Conservation (phyloP, 2,797 vertebrate species). For the Eidolon dupreanum region DNA sequence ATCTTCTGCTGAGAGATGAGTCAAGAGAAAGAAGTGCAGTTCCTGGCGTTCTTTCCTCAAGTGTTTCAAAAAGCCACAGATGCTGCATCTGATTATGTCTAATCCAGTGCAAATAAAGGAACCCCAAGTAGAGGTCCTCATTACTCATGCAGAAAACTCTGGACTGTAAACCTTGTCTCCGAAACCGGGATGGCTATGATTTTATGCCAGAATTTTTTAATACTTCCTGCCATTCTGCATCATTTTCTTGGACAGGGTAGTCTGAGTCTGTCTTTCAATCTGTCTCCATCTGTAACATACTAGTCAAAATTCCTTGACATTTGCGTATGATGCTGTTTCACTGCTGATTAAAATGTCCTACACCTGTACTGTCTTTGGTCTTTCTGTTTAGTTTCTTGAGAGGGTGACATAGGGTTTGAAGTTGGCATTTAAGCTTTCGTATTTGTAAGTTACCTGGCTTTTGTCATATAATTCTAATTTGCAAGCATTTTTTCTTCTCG, state of each 20-base stretch:
- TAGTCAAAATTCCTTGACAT: slow-evolving; percentile 75
- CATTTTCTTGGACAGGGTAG: slow-evolving; percentile 71
- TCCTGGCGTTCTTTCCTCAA: not conserved
- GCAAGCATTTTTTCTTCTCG: not conserved
- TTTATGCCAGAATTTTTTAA: slow-evolving; percentile 66
- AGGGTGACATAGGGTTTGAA: not conserved
- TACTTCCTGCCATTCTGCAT: slow-evolving; percentile 64
- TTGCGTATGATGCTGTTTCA: slow-evolving; percentile 51
- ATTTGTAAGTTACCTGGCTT: not conserved
- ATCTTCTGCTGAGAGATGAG: not conserved
- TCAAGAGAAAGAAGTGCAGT: not conserved
- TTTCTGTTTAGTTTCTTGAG: not conserved
- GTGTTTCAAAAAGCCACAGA: slow-evolving; percentile 4
- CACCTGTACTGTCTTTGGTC: not conserved
- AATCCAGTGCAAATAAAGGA: slow-evolving; percentile 42
- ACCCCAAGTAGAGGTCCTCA: not conserved
- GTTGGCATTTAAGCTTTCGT: not conserved
- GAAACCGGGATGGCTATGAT: slow-evolving; percentile 57
- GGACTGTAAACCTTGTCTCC: slow-evolving; percentile 55
- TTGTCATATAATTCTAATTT: not conserved
- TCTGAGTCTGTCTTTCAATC: slow-evolving; percentile 68
- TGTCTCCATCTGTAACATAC: slow-evolving; percentile 67
- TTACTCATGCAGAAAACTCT: slow-evolving; percentile 61
- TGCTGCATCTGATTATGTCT: slow-evolving; percentile 52
- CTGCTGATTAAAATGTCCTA: slow-evolving; percentile 53